phyloP scores from a whole-genome alignment of 2,113 vertebrate genomes.

The Atlantisia rogersi region DNA sequence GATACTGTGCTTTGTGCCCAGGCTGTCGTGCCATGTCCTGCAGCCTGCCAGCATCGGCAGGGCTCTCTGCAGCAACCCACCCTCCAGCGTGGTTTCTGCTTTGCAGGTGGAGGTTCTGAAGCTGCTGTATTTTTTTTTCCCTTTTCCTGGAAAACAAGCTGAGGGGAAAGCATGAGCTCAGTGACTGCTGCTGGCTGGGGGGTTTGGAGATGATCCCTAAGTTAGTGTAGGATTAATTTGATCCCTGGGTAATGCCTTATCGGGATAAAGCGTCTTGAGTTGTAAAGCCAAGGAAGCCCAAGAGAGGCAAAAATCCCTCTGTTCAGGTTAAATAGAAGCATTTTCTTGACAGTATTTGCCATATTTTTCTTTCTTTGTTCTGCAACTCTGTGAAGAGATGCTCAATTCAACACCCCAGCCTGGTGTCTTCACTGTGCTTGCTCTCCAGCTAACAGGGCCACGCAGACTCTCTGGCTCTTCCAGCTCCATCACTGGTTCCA shows the following conservation, averaged over 20 bases:
- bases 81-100: accelerated
- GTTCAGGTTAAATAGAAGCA: not conserved
- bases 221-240: not conserved
- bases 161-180: not conserved
- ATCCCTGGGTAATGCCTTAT: not conserved
- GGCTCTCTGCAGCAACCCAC: not conserved
- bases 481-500: not conserved
- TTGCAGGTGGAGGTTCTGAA: not conserved
- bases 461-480: not conserved
- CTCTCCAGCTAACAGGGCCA: not conserved
- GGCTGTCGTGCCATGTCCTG: accelerated
- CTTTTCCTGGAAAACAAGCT: not conserved
- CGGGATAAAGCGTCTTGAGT: not conserved
- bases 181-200: accelerated
- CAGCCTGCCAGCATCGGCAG: accelerated
- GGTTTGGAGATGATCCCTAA: not conserved
- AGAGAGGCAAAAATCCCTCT: not conserved
- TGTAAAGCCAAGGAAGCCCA: not conserved
- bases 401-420: not conserved
- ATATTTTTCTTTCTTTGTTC: not conserved
- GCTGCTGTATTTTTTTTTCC: not conserved
- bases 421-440: accelerated
- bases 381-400: not conserved
- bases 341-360: not conserved
- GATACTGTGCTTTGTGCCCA: not conserved